Evolutionary conservation across 2,113 vertebrate species (phyloP), one percentile per base, ranked within the genome.

Genomic region (Hyperoodon ampullatus): DNA sequence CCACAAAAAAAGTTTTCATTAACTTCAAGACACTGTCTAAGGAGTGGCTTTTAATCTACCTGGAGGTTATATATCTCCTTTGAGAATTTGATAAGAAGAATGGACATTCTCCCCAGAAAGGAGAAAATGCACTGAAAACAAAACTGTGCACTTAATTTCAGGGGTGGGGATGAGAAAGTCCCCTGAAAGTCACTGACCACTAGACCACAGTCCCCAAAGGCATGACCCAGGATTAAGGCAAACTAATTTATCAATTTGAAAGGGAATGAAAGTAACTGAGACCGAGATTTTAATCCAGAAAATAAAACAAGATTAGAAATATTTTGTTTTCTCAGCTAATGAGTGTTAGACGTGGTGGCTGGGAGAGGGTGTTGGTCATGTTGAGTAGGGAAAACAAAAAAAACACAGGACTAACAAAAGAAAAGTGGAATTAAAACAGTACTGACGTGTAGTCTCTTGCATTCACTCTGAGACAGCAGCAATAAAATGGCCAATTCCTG

Each of bases 231-330:
- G 61, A 82, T 72, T 92, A 77, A 96, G 14, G 33, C 44, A 96
- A 94, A 90, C 14, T 60, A 95, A 92, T 53, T 84, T 42, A 90
- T 58, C 68, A 72, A 80, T n/a, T 2, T 85, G 70, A 89, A 90
- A 70, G 58, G 19, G 18, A 95, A 90, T 53, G n/a, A 44, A 89
- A 81, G 28, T 61, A 93, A 90, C 5, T 83, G 39, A 88, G 44
- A 47, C 50, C 71, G n/a, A 55, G 35, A 93, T 78, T 92, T 97
- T 77, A 66, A 90, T n/a, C 50, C 39, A 72, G 12, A 96, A 89
- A 71, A 66, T 39, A 95, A 93, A 78, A 58, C 26, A 93, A 84
- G n/a, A 42, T n/a, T 60, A 85, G 50, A 96, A 90, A 74, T 78
- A 74, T 13, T 81, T 81, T 70, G 18, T 81, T 89, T 94, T 58